Conservation (phyloP, 1,140 invertebrate species). For the Aporrectodea caliginosa region DNA sequence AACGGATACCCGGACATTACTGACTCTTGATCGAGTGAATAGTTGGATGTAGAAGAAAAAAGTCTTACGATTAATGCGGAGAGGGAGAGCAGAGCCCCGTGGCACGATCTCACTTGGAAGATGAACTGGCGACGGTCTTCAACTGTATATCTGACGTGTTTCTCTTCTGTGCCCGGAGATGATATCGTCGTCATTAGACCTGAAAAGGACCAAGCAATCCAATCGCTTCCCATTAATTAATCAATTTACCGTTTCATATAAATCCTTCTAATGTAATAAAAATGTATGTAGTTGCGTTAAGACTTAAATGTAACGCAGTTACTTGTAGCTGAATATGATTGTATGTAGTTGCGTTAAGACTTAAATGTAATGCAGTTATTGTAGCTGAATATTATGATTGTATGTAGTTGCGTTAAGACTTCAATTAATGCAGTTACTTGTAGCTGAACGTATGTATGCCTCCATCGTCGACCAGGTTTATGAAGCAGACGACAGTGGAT, state of each 20-base stretch:
- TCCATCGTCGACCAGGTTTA: too few species aligned
- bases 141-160: not conserved
- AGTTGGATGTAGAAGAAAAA: too few species aligned
- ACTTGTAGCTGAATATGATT: not conserved
- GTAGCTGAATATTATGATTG: not conserved
- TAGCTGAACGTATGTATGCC: too few species aligned
- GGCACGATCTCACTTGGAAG: not conserved
- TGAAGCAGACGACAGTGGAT: too few species aligned
- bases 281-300: not conserved
- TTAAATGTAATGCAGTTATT: not conserved
- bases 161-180: not conserved
- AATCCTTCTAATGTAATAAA: not conserved
- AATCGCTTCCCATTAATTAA: not conserved
- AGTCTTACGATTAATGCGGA: not conserved
- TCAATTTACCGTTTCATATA: not conserved
- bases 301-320: not conserved
- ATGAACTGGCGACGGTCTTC: not conserved
- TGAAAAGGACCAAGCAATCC: not conserved
- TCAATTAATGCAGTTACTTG: not conserved
- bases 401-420: not conserved
- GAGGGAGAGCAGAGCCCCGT: not conserved
- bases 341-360: not conserved
- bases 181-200: not conserved
- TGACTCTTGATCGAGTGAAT: too few species aligned
- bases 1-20: too few species aligned